Evolutionary conservation across 2,888 invertebrate genomes (phyloP).

Genomic region (Gymnosoma rotundatum): DNA sequence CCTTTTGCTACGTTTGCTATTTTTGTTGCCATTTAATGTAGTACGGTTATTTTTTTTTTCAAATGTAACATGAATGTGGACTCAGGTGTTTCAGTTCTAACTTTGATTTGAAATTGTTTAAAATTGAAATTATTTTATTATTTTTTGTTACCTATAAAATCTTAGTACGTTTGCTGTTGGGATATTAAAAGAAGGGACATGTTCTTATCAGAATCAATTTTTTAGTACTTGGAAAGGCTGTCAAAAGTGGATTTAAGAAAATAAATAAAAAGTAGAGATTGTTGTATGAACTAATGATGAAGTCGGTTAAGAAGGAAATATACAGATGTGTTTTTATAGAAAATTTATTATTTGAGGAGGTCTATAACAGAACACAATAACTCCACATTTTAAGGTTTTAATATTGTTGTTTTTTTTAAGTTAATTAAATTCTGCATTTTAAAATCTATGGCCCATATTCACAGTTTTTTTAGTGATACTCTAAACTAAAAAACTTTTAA

Average conservation of each 20-base stretch:
- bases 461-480: no score
- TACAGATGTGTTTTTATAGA: no score
- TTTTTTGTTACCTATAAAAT: conserved; percentile 37
- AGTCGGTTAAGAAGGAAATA: no score
- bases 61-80: conserved; percentile 53
- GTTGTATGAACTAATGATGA: not conserved
- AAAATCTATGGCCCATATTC: no score
- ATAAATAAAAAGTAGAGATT: conserved; percentile 2
- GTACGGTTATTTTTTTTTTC: no score
- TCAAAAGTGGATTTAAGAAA: conserved; percentile 4
- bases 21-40: conserved; percentile 40
- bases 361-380: no score
- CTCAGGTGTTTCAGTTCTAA: conserved; percentile 72
- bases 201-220: conserved; percentile 20
- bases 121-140: conserved; percentile 71
- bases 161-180: conserved; percentile 3
- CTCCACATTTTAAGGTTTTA: no score
- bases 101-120: conserved; percentile 72
- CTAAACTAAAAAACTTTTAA: no score
- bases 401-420: no score
- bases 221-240: not conserved
- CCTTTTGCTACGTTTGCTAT: conserved; percentile 47
- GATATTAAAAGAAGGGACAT: conserved; percentile 1
- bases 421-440: no score
- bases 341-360: no score